phyloP scores from a whole-genome alignment of 2,888 invertebrate species.

The Octodonta nipae region DNA sequence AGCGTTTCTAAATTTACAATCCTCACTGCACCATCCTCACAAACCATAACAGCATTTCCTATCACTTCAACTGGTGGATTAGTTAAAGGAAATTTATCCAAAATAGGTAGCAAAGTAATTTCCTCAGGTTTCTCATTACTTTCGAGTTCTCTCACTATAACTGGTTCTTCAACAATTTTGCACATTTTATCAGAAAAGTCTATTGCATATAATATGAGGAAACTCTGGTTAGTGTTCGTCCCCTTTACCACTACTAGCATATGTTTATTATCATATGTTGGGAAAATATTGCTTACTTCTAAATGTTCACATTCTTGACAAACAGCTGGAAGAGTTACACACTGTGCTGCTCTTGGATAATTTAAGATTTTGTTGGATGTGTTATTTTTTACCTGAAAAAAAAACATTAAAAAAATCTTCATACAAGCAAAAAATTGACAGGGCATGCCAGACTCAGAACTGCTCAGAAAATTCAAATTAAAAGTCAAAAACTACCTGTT shows the following conservation, averaged over 20 bases:
- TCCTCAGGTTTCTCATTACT: constrained; percentile 55
- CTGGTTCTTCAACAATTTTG: constrained; percentile 45
- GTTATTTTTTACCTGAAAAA: constrained; percentile 25
- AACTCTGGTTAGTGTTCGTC: constrained; percentile 27
- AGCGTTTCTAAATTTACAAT: constrained; percentile 60
- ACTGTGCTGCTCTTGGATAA: constrained; percentile 42
- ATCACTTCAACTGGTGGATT: constrained; percentile 15
- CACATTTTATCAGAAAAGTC: constrained; percentile 39
- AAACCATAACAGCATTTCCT: constrained; percentile 59
- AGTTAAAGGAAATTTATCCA: constrained; percentile 11
- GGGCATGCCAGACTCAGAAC: too few species aligned
- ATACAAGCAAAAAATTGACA: too few species aligned
- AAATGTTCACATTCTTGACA: too few species aligned
- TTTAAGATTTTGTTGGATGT: constrained; percentile 30
- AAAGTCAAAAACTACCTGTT: too few species aligned
- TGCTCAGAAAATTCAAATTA: too few species aligned
- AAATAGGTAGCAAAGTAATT: constrained; percentile 50
- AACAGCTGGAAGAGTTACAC: constrained; percentile 41
- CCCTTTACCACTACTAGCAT: constrained; percentile 45
- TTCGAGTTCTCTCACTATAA: constrained; percentile 46
- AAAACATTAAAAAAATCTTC: too few species aligned
- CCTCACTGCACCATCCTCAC: constrained; percentile 60
- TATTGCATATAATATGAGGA: constrained; percentile 44
- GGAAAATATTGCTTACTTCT: constrained; percentile 50
- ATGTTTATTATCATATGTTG: constrained; percentile 56